Base-by-base conservation (phyloP, 2,888 invertebrate genomes). In the Hetaerina titia region DNA sequence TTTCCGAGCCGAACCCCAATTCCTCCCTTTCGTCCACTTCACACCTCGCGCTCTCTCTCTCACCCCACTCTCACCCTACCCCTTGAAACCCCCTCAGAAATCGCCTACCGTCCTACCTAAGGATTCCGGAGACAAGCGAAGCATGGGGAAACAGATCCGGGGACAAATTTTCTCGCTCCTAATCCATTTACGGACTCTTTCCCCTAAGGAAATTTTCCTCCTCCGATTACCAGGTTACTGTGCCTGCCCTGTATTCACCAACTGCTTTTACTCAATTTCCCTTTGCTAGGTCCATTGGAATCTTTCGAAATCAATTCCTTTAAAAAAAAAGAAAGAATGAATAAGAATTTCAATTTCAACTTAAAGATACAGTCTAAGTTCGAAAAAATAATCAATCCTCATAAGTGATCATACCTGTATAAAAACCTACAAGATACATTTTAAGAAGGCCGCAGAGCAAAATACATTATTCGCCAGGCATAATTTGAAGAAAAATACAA, bases 91-190 rank as follows among this genome's bases (percentile, higher is more conserved):
- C 58, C 8, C 22, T 45, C 11, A 63, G 56, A 63, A 92, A 56
- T 22, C 22, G 56, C 92, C 92, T 22, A 31, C 57, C 45, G 92
- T 69, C 92, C 69, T 92, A 92, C 92, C 92, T 92, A 92, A 92
- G 92, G 92, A 92, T 92, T 92, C 92, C 92, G 69, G 69, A 74
- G 92, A 92, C 92, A 92, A 92, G 92, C 92, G 92, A 92, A 92
- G 92, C 92, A 69, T 69, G 69, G 92, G 92, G 92, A 92, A 92
- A 92, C 74, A 92, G 92, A 92, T 92, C 92, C 92, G 92, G 74
- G 69, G 92, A 92, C 92, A 92, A 92, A 92, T 92, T 92, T 92
- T 92, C 92, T 92, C 69, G 64, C 15, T 57, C 92, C 69, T 92
- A 92, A 92, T 92, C 92, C 92, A 92, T 64, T 92, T 92, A 92